Conservation (phyloP, 35 echinoderm and acorn worm species). For the Patiria miniata region DNA sequence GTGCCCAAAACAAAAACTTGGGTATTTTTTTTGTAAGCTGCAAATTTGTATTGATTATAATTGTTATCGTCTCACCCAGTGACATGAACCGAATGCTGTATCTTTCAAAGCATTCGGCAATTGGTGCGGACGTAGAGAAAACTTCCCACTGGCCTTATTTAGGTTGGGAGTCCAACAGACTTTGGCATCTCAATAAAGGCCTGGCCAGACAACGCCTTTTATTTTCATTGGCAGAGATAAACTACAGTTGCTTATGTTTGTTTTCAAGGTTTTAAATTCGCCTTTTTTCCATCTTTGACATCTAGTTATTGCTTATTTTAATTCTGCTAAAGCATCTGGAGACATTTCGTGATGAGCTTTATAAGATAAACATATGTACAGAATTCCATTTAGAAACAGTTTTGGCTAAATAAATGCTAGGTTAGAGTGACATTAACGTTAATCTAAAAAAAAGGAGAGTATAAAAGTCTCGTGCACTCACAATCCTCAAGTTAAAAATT, state of each 20-base stretch:
- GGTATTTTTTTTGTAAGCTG: too few species aligned
- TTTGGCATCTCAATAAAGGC: constrained; percentile 12
- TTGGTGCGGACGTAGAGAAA: not conserved
- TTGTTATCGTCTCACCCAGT: too few species aligned
- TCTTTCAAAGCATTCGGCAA: not conserved
- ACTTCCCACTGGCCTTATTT: not conserved
- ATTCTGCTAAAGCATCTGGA: not conserved
- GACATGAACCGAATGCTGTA: not conserved
- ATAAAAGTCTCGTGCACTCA: too few species aligned
- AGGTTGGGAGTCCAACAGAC: not conserved
- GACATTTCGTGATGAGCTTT: too few species aligned
- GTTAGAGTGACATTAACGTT: too few species aligned
- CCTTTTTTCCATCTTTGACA: not conserved
- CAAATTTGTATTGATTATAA: too few species aligned
- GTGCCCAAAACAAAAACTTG: too few species aligned
- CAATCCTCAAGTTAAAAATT: too few species aligned
- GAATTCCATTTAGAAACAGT: too few species aligned
- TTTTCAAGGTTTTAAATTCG: not conserved
- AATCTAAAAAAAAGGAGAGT: too few species aligned
- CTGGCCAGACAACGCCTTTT: not conserved
- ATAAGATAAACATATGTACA: not conserved
- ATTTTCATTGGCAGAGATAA: not conserved
- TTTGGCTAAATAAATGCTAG: too few species aligned
- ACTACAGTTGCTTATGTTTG: not conserved
- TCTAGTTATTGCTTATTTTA: not conserved